Base-by-base conservation (phyloP, 2,113 vertebrate genomes). In the Tupaia tana region DNA sequence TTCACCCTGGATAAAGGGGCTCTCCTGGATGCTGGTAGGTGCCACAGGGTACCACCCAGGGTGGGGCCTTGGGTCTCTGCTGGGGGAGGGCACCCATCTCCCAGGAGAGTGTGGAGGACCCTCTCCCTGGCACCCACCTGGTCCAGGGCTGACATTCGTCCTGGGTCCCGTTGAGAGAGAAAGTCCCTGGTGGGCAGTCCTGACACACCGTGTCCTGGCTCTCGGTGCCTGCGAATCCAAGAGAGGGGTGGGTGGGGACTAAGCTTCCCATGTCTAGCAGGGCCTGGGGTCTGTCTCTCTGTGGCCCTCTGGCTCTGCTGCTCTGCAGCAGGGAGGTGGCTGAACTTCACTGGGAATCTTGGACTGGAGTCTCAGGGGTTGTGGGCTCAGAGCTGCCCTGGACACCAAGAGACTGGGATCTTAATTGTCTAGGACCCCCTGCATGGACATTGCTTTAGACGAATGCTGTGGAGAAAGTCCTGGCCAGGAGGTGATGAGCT, bases 141-240 rank as follows among this genome's bases (percentile, higher is more conserved):
- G 75, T 58, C 96, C 74, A 27, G 0, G 88, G 82, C 16, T 25
- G 66, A 31, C 97, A 97, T 7, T 11, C 27, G 19, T 88, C 27
- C 58, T 89, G 90, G 70, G 64, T 69, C 63, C 52, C 87, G 2
- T 25, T 59, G 22, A 29, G 24, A 1, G 91, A 97, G 71, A 25
- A 93, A 34, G 86, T 97, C 18, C 89, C 96, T 0, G 54, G 25
- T 4, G 64, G 78, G 66, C 94, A 97, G 24, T 80, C 34, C 19
- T 85, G 93, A 86, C 96, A 97, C 24, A 89, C 3, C 0, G 59
- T 84, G 70, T 95, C 95, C 14, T 71, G 69, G 63, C 12, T 3
- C 9, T 96, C 15, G 0, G 89, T 97, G 86, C 95, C 96, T 94
- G 25, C 3, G n/a, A 78, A 56, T 56, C 0, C 43, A 43, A 9